These are phyloP conservation scores for Agrochola lota DNA, from an alignment of 2,888 invertebrate genomes.

Conservation along the genomic window DNA sequence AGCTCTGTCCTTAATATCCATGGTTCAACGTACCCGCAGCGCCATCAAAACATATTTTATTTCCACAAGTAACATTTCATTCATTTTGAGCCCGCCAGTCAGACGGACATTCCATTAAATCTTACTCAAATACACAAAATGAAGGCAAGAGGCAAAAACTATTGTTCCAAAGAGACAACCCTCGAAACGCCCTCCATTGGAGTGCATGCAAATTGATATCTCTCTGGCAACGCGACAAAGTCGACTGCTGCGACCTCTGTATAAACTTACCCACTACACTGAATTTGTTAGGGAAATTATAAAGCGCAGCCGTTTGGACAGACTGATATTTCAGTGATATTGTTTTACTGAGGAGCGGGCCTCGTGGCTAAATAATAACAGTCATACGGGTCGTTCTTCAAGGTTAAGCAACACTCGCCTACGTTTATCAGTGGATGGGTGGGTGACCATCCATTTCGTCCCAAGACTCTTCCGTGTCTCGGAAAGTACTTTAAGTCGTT, in stretches of 20 bases:
- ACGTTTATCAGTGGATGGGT: not conserved
- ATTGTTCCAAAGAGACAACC: constrained; percentile 86
- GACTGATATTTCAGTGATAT: constrained; percentile 26
- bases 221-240: constrained; percentile 80
- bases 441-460: not conserved
- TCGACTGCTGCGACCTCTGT: constrained; percentile 67
- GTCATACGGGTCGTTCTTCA: too few species aligned
- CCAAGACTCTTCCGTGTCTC: not conserved
- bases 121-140: constrained; percentile 68
- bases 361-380: not conserved
- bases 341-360: not conserved
- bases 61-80: constrained; percentile 17
- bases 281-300: constrained; percentile 62
- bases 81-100: constrained; percentile 34
- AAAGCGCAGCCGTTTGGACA: constrained; percentile 48
- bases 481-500: not conserved
- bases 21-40: not conserved
- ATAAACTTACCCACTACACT: constrained; percentile 49
- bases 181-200: constrained; percentile 77
- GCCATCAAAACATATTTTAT: constrained; percentile 8
- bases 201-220: constrained; percentile 88
- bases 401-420: not conserved
- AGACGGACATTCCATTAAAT: constrained; percentile 57
- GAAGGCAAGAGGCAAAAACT: constrained; percentile 79
- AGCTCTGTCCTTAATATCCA: not conserved